Percentiles rank a stretch among this genome's conserved stretches.
These are phyloP conservation scores for Zaprionus camerounensis DNA, from an alignment of 1,140 invertebrate species.

Conservation along the genomic window DNA sequence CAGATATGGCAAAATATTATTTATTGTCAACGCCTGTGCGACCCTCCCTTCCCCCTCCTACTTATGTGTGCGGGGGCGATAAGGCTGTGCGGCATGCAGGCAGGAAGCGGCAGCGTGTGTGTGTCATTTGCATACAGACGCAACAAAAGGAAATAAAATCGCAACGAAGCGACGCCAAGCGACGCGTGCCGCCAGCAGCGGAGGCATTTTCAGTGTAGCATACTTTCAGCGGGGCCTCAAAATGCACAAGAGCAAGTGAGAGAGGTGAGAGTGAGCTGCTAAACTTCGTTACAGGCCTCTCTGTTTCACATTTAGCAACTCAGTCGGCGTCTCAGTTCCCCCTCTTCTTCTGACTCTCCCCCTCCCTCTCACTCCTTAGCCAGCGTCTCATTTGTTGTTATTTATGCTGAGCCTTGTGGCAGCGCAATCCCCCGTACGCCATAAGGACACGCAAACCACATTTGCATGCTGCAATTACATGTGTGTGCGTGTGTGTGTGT, in stretches of 20 bases:
- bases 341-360: no score
- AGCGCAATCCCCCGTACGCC: slow-evolving; percentile 55
- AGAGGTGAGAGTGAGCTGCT: neutral
- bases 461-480: slow-evolving; percentile 47
- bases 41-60: neutral
- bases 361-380: neutral
- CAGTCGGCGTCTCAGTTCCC: neutral
- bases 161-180: slow-evolving; percentile 12
- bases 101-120: slow-evolving; percentile 16
- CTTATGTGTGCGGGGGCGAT: slow-evolving; percentile 60
- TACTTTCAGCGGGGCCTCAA: slow-evolving; percentile 57
- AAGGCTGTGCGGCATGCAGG: slow-evolving; percentile 31
- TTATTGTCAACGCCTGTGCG: slow-evolving; percentile 76
- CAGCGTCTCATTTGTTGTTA: slow-evolving; percentile 72
- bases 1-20: slow-evolving; percentile 77
- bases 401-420: slow-evolving; percentile 72
- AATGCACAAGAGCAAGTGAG: slow-evolving; percentile 15
- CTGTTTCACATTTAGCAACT: neutral
- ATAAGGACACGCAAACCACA: slow-evolving; percentile 31
- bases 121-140: slow-evolving; percentile 66
- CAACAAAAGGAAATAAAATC: slow-evolving; percentile 44
- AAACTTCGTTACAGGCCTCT: neutral
- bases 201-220: slow-evolving; percentile 50
- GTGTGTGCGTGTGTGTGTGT: slow-evolving; percentile 12
- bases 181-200: slow-evolving; percentile 68